A percentile compares a stretch with the other conserved stretches of the same genome.
Evolutionary conservation across 1,140 invertebrate genomes (phyloP).

Genomic region (Philotrypesis tridentata): DNA sequence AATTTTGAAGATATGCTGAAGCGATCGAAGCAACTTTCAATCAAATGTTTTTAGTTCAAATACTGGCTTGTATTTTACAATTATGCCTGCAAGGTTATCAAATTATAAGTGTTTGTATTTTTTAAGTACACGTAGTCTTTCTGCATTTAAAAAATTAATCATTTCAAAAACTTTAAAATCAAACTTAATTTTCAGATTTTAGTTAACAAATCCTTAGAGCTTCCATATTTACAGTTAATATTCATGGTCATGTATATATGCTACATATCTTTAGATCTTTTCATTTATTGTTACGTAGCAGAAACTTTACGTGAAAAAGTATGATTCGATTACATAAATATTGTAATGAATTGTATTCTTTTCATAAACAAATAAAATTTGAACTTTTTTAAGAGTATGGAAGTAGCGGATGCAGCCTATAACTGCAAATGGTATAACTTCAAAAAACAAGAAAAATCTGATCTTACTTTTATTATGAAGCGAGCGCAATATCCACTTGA

Average conservation of each 20-base stretch:
- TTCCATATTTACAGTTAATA: not conserved
- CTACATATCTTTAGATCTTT: constrained; percentile 46
- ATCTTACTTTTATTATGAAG: constrained; percentile 56
- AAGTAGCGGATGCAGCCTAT: constrained; percentile 55
- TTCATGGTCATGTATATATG: constrained; percentile 14
- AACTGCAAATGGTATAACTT: constrained; percentile 58
- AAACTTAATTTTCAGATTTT: not conserved
- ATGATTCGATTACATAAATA: constrained; percentile 5
- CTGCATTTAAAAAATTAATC: not conserved
- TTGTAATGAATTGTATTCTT: not conserved
- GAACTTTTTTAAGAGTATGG: constrained; percentile 54
- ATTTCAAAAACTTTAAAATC: not conserved
- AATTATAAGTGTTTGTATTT: constrained; percentile 36
- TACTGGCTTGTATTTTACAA: constrained; percentile 42
- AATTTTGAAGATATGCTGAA: constrained; percentile 55
- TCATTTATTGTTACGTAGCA: constrained; percentile 49
- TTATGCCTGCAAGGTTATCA: constrained; percentile 55
- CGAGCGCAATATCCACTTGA: constrained; percentile 53
- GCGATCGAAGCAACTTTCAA: constrained; percentile 65
- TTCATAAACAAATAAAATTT: constrained; percentile 25
- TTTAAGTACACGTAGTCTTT: not conserved
- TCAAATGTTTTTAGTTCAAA: constrained; percentile 49
- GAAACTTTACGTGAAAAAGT: constrained; percentile 50
- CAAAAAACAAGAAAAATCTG: constrained; percentile 38
- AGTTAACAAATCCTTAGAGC: not conserved